Evolutionary conservation across 1,140 invertebrate species (phyloP).

Genomic region (Lasioglossum baleicum): DNA sequence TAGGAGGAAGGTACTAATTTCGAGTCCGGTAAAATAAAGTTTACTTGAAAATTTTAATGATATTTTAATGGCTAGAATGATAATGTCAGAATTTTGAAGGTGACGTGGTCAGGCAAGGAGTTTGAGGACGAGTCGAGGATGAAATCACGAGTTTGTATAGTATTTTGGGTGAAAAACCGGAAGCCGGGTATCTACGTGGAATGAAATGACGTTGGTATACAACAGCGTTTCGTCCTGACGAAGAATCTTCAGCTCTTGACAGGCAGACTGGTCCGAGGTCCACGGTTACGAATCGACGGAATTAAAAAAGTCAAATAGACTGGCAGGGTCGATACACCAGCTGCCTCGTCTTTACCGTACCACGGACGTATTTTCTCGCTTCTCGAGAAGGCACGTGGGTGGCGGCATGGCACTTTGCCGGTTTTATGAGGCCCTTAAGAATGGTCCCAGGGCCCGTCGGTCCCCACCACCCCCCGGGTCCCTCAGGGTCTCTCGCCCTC

Average conservation of each 20-base stretch:
- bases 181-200: too few species aligned
- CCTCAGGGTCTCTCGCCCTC: conserved; percentile 34
- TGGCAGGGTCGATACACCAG: conserved; percentile 72
- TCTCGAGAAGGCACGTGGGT: conserved; percentile 75
- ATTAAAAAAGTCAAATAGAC: conserved; percentile 61
- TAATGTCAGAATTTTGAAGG: too few species aligned
- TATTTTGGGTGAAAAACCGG: too few species aligned
- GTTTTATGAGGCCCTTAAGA: conserved; percentile 74
- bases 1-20: too few species aligned
- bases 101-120: too few species aligned
- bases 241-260: background rate
- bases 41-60: too few species aligned
- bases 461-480: background rate
- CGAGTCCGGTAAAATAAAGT: too few species aligned
- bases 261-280: conserved; percentile 7
- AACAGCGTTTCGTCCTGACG: too few species aligned
- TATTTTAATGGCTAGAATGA: too few species aligned
- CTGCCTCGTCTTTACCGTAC: conserved; percentile 63
- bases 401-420: conserved; percentile 74
- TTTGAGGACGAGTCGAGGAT: too few species aligned
- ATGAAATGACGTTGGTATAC: too few species aligned
- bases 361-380: conserved; percentile 69
- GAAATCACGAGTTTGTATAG: too few species aligned
- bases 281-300: conserved; percentile 8
- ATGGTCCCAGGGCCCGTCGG: conserved; percentile 61